Conservation (phyloP, 2,113 vertebrate genomes). For the Prionailurus bengalensis region DNA sequence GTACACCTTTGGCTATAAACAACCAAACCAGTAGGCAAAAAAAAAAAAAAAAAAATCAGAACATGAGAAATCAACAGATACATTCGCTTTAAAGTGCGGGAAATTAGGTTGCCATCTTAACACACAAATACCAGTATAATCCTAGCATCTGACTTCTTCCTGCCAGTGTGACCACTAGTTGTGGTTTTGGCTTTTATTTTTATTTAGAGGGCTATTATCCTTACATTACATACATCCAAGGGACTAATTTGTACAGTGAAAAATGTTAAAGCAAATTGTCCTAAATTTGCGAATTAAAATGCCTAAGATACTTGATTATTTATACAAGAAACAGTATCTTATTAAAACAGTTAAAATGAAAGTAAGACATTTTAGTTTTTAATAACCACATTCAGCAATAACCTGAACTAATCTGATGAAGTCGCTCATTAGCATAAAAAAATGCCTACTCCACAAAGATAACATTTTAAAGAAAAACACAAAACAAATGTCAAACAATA, state of each 20-base stretch:
- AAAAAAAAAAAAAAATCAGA: constrained; percentile 52
- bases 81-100: neutral
- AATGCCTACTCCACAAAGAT: constrained; percentile 60
- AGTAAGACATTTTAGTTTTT: constrained; percentile 24
- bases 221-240: neutral
- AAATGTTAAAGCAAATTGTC: constrained; percentile 64
- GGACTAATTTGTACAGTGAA: constrained; percentile 23
- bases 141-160: neutral
- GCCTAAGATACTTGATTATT: neutral
- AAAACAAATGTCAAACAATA: constrained; percentile 55
- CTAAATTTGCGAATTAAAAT: constrained; percentile 62
- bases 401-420: neutral
- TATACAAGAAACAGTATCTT: constrained; percentile 13
- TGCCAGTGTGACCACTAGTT: neutral
- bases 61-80: neutral
- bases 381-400: constrained; percentile 27
- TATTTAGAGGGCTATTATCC: neutral
- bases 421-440: constrained; percentile 23
- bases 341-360: constrained; percentile 18
- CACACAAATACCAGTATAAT: neutral
- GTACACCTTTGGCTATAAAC: neutral
- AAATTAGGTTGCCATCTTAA: neutral
- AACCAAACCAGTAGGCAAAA: neutral
- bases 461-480: constrained; percentile 52
- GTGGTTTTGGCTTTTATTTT: neutral